Conservation (phyloP, 2,113 vertebrate genomes). For the cattle (Bos taurus) region ARS-UCD2.0 NC_037336.1:25576001-25576500, state of each 20-base stretch:
- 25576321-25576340: neutral
- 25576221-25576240: neutral
- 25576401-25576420: neutral
- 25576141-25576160: neutral
- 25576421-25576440: neutral
- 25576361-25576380: neutral
- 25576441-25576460: neutral
- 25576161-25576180: neutral
- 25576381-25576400: neutral
- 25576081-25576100: neutral
- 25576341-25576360: neutral
- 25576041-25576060: neutral
- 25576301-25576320: neutral
- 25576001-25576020: neutral
- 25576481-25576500: slow-evolving; percentile 5
- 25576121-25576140: neutral
- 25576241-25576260: neutral
- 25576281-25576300: neutral
- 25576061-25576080: neutral
- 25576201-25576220: neutral
- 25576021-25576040: neutral
- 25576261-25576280: neutral
- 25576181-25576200: neutral
- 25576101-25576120: neutral
- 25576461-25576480: neutral